Percentiles rank a stretch among this genome's conserved stretches.
Evolutionary conservation across 2,888 invertebrate species (phyloP).

Genomic region (Brachynemurus nebulosus): DNA sequence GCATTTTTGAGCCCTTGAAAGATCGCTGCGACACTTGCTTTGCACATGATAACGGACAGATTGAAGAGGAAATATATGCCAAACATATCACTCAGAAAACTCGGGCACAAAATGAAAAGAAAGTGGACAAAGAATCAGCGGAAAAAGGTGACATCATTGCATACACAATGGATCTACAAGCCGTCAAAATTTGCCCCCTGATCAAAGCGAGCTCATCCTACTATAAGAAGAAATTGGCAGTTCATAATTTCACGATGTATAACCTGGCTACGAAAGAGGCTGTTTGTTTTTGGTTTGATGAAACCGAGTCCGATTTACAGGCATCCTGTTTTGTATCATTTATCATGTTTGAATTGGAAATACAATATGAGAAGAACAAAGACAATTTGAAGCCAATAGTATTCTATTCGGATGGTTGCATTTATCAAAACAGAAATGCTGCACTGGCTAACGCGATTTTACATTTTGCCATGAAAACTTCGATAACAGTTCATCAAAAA

Average conservation of each 20-base stretch:
- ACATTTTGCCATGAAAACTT: slow-evolving; percentile 16
- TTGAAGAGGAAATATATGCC: no score
- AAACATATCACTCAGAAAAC: no score
- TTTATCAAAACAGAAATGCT: slow-evolving; percentile 21
- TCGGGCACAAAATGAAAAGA: no score
- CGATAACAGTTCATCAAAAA: slow-evolving; percentile 17
- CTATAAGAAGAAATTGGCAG: no score
- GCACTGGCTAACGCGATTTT: slow-evolving; percentile 22
- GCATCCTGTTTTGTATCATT: slow-evolving; percentile 17
- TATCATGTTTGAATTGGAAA: slow-evolving; percentile 14
- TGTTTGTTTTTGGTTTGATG: slow-evolving; percentile 20
- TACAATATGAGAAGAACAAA: slow-evolving; percentile 12
- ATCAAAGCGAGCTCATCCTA: no score
- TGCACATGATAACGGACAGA: no score
- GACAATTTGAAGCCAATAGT: slow-evolving; percentile 19
- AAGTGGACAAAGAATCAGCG: no score
- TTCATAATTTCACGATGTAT: slow-evolving; percentile 23
- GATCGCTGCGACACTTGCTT: no score
- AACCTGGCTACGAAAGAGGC: slow-evolving; percentile 17
- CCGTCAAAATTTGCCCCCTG: no score
- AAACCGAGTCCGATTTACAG: slow-evolving; percentile 14
- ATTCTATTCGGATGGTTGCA: slow-evolving; percentile 22
- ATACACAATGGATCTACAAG: no score
- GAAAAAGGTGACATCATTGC: no score
- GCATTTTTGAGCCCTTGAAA: no score